phyloP scores from a whole-genome alignment of 2,888 invertebrate genomes.

The Patella pellucida region DNA sequence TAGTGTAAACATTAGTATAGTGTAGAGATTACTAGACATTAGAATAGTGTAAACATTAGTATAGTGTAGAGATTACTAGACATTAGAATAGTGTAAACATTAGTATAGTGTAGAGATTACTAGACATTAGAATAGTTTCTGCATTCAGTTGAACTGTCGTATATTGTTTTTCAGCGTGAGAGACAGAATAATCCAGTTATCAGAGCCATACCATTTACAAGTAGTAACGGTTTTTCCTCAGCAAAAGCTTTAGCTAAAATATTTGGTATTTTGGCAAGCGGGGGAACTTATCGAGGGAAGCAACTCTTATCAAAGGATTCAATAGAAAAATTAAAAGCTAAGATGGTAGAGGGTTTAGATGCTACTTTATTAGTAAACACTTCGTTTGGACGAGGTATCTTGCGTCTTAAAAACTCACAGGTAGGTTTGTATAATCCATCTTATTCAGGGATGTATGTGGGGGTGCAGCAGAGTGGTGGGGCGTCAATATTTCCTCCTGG shows the following conservation, averaged over 20 bases:
- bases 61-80: too few species aligned
- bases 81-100: too few species aligned
- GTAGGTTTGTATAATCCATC: neutral
- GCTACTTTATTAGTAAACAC: neutral
- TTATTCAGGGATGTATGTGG: too few species aligned
- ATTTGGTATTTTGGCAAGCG: constrained; percentile 61
- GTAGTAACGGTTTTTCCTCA: constrained; percentile 60
- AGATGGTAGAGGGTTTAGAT: neutral
- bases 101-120: too few species aligned
- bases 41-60: too few species aligned
- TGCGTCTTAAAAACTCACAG: constrained; percentile 11
- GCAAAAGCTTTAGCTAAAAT: constrained; percentile 62
- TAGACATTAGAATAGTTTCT: too few species aligned
- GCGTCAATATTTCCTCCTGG: too few species aligned
- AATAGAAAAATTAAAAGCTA: neutral
- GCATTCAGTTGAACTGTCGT: neutral
- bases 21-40: too few species aligned
- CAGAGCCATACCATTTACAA: constrained; percentile 55
- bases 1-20: too few species aligned
- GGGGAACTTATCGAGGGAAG: constrained; percentile 43
- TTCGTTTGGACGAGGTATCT: constrained; percentile 14
- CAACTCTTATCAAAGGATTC: constrained; percentile 34
- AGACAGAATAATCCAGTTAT: constrained; percentile 54
- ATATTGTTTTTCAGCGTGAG: constrained; percentile 22
- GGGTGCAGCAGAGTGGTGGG: too few species aligned